These are phyloP conservation scores for Porites lobata DNA, from an alignment of 92 coral and sea anemone genomes.

Conservation along the genomic window DNA sequence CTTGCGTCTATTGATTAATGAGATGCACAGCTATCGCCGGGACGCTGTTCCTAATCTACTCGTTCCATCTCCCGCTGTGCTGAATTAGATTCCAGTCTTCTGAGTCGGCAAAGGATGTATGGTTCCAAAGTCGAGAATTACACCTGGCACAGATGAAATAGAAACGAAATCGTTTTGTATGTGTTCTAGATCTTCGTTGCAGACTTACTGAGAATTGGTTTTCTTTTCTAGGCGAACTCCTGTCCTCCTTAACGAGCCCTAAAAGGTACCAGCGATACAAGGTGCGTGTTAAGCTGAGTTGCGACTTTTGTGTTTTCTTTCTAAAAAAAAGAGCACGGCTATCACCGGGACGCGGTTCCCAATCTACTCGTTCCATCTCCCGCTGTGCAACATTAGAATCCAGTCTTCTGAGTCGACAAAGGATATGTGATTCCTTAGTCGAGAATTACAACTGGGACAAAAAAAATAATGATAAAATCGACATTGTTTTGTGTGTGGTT, in stretches of 20 bases:
- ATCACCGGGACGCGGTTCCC: slow-evolving; percentile 39
- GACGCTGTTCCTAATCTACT: not conserved
- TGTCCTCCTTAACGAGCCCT: too few species aligned
- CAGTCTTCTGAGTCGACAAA: slow-evolving; percentile 32
- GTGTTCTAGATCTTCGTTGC: too few species aligned
- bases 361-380: slow-evolving; percentile 30
- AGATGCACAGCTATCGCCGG: not conserved
- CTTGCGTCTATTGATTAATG: too few species aligned
- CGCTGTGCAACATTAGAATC: slow-evolving; percentile 19
- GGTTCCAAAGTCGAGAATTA: not conserved
- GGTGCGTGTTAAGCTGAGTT: too few species aligned
- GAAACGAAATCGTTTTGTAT: too few species aligned
- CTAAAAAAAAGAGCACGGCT: not conserved
- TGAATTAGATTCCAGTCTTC: not conserved
- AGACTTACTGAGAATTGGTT: too few species aligned
- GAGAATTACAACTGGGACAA: slow-evolving; percentile 23
- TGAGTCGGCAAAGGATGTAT: not conserved
- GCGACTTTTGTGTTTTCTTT: not conserved
- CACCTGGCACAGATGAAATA: not conserved
- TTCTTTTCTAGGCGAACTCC: too few species aligned
- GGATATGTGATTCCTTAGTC: not conserved
- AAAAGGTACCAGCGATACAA: too few species aligned
- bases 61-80: not conserved
- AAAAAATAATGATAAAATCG: too few species aligned
- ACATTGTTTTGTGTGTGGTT: too few species aligned